Evolutionary conservation across 2,113 vertebrate species (phyloP).

Genomic region (Rhombomys opimus): DNA sequence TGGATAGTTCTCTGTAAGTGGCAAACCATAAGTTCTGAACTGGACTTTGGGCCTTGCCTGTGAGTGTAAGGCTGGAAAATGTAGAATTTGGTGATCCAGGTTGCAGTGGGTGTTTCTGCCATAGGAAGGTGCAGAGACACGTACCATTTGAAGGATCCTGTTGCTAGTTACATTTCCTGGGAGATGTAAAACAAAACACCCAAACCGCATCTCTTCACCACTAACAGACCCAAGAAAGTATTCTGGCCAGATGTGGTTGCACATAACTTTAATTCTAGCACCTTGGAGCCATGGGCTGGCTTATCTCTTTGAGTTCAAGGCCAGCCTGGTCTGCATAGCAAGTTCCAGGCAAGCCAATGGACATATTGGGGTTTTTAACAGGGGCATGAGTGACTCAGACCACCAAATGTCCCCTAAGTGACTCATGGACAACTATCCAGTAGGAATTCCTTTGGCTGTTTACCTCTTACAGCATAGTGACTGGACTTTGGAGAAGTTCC

Average conservation of each 20-base stretch:
- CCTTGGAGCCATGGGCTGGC: neutral
- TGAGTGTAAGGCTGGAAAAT: neutral
- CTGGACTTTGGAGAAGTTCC: neutral
- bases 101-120: neutral
- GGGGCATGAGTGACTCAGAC: neutral
- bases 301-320: neutral
- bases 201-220: neutral
- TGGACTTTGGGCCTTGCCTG: neutral
- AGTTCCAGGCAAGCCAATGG: neutral
- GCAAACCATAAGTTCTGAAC: neutral
- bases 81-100: neutral
- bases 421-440: neutral
- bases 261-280: neutral
- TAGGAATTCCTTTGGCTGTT: neutral
- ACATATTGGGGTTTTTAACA: neutral
- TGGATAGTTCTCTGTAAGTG: neutral
- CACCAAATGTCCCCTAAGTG: neutral
- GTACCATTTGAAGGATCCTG: neutral
- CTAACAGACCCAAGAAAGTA: neutral
- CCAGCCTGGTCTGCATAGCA: neutral
- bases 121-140: neutral
- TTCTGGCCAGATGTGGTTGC: neutral
- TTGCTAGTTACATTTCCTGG: neutral
- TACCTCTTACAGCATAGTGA: neutral
- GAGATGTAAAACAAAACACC: neutral